phyloP scores from a whole-genome alignment of 2,113 vertebrate genomes.

The Prunella himalayana region DNA sequence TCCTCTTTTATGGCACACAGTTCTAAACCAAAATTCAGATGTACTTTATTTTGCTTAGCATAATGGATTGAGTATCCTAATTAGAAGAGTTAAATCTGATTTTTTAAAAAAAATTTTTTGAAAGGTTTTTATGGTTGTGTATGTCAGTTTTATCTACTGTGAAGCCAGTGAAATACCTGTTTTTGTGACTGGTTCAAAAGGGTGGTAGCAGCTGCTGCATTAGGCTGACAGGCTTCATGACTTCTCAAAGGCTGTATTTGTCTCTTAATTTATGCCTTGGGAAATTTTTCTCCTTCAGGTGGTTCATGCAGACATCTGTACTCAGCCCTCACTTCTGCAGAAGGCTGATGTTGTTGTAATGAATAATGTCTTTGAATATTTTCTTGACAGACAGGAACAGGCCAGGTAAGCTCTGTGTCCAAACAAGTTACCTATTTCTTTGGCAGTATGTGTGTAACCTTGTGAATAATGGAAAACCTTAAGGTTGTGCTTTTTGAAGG shows the following conservation, averaged over 20 bases:
- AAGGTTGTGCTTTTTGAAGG: constrained; percentile 52
- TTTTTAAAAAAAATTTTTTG: neutral
- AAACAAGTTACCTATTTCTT: constrained; percentile 36
- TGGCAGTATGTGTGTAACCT: neutral
- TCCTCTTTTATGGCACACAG: neutral
- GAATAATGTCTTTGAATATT: constrained; percentile 97
- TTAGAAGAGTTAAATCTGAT: neutral
- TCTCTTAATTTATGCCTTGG: constrained; percentile 13
- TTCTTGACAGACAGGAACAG: constrained; percentile 85
- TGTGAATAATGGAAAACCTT: constrained; percentile 2
- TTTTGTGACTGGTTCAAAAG: neutral
- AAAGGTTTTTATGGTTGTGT: neutral
- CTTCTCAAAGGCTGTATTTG: neutral
- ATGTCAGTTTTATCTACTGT: neutral
- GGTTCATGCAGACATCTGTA: constrained; percentile 83
- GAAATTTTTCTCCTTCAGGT: constrained; percentile 75
- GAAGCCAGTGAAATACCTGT: neutral
- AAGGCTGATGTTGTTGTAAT: constrained; percentile 87
- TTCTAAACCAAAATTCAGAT: neutral
- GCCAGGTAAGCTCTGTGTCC: constrained; percentile 76
- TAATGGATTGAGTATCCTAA: neutral
- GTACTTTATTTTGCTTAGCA: neutral
- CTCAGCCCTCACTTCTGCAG: constrained; percentile 81
- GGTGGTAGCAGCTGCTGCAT: neutral
- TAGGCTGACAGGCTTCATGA: neutral